phyloP scores from a whole-genome alignment of 2,113 vertebrate species.

The Toxotes chatareus region DNA sequence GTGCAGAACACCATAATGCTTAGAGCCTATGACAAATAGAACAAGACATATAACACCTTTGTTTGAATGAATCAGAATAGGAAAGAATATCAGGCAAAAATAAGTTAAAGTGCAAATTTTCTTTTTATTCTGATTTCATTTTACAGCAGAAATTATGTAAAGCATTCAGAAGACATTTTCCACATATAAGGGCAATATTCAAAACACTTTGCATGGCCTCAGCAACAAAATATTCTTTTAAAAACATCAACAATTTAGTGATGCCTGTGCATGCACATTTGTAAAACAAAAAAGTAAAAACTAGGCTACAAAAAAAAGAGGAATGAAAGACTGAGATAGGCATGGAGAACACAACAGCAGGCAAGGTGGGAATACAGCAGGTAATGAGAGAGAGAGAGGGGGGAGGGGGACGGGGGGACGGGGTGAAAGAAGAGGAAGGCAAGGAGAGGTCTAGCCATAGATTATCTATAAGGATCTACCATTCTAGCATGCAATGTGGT shows the following conservation, averaged over 20 bases:
- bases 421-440: slow-evolving; percentile 71
- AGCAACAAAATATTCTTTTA: slow-evolving; percentile 98
- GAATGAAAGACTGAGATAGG: slow-evolving; percentile 79
- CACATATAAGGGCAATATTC: slow-evolving; percentile 99
- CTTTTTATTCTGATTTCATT: slow-evolving; percentile 95
- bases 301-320: slow-evolving; percentile 90
- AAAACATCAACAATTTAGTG: slow-evolving; percentile 99
- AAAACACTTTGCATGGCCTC: slow-evolving; percentile 99
- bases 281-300: slow-evolving; percentile 93
- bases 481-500: slow-evolving; percentile 99
- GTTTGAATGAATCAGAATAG: not conserved
- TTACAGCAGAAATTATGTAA: slow-evolving; percentile 99
- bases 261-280: slow-evolving; percentile 99
- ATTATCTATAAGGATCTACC: slow-evolving; percentile 82
- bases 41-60: not conserved
- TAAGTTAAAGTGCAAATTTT: slow-evolving; percentile 82
- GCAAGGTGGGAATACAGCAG: slow-evolving; percentile 77
- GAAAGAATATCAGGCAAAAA: slow-evolving; percentile 53
- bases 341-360: slow-evolving; percentile 82
- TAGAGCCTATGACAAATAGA: not conserved
- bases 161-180: slow-evolving; percentile 99
- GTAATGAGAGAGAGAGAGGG: slow-evolving; percentile 71
- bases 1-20: not conserved
- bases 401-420: slow-evolving; percentile 60
- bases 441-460: slow-evolving; percentile 80